phyloP scores from a whole-genome alignment of 2,797 vertebrate species.

The Pangasius djambal region DNA sequence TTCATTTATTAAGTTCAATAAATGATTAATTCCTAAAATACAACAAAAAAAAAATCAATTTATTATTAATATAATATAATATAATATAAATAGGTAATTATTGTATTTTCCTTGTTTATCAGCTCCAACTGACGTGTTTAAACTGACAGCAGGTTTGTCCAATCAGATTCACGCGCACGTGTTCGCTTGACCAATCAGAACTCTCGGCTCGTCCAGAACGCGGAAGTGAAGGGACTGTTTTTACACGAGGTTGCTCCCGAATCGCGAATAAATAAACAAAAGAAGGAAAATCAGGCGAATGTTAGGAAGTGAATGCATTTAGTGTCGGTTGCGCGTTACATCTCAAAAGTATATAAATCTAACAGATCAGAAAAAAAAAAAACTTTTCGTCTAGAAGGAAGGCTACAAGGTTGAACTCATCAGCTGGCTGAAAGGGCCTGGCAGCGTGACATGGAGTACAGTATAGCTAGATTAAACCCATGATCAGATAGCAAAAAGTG shows the following conservation, averaged over 20 bases:
- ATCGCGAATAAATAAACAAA: too few relatives aligned
- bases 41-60: too few relatives aligned
- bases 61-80: neutral
- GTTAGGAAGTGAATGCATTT: neutral
- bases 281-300: neutral
- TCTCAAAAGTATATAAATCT: neutral
- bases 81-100: neutral
- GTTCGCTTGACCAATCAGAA: conserved; percentile 45
- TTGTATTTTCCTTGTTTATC: neutral
- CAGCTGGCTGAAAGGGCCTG: too few relatives aligned
- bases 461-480: neutral
- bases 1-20: neutral
- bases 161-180: conserved; percentile 31
- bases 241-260: neutral
- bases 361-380: neutral
- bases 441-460: neutral
- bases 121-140: neutral
- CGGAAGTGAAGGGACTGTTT: conserved; percentile 26
- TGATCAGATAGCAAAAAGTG: neutral
- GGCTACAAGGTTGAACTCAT: neutral
- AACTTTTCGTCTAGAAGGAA: neutral
- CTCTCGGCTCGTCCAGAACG: neutral
- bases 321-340: neutral
- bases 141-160: conserved; percentile 9
- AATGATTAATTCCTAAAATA: neutral